phyloP scores from a whole-genome alignment of 1,140 invertebrate genomes.

The Coenobita brevimanus region DNA sequence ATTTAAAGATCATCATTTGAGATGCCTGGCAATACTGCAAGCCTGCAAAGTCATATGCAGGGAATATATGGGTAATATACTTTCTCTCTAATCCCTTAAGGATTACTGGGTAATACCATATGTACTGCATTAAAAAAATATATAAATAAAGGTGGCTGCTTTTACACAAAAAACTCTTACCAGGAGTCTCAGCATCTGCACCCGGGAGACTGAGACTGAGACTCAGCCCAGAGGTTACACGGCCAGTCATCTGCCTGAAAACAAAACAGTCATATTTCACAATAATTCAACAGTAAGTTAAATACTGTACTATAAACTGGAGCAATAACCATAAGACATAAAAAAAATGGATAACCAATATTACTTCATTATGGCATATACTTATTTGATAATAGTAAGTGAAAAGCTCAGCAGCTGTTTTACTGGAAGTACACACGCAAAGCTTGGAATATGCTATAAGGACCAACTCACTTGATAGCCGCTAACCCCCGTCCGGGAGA shows the following conservation, averaged over 20 bases:
- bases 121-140: not conserved
- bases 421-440: not conserved
- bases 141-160: no score
- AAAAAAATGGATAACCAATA: not conserved
- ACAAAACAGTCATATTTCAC: not conserved
- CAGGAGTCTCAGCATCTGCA: constrained; percentile 34
- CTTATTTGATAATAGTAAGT: no score
- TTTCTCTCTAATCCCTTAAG: no score
- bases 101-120: not conserved
- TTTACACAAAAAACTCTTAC: not conserved
- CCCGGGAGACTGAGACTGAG: constrained; percentile 40
- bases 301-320: not conserved
- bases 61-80: no score
- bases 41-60: no score
- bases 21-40: no score
- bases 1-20: not conserved
- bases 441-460: no score
- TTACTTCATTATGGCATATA: not conserved
- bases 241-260: constrained; percentile 47
- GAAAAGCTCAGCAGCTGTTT: not conserved
- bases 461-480: constrained; percentile 47
- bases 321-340: not conserved
- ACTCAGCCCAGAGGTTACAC: constrained; percentile 44
- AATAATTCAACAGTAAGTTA: not conserved
- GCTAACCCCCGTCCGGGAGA: constrained; percentile 36